phyloP scores from a whole-genome alignment of 2,888 invertebrate genomes.

The Gastracanthus pulcherrimus region DNA sequence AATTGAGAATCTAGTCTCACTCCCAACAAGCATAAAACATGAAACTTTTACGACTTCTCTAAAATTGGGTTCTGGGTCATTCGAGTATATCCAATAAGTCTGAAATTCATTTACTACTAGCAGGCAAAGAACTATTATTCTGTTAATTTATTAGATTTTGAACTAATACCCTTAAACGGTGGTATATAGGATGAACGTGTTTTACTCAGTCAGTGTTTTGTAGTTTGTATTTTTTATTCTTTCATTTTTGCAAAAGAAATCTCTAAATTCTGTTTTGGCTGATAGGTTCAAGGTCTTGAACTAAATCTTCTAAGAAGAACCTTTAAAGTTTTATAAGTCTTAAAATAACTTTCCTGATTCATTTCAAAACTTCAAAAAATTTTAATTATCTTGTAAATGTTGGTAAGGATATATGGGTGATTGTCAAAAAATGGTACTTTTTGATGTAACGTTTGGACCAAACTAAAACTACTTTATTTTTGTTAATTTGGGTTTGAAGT shows the following conservation, averaged over 20 bases:
- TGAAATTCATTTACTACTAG: slow-evolving; percentile 10
- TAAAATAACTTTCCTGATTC: no score
- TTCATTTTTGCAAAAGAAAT: no score
- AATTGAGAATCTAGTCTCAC: slow-evolving; percentile 32
- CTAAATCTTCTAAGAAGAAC: neutral
- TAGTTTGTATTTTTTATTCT: no score
- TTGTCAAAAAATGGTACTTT: no score
- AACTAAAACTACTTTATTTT: no score
- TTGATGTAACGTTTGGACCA: no score
- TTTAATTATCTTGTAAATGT: no score
- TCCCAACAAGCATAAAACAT: slow-evolving; percentile 41
- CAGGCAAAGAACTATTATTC: neutral
- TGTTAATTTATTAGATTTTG: slow-evolving; percentile 36
- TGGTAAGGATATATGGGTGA: no score
- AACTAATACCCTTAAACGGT: slow-evolving; percentile 22
- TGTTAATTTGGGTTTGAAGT: no score
- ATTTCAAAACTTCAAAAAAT: no score
- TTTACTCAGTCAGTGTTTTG: neutral
- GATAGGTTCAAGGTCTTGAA: neutral
- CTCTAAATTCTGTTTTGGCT: no score
- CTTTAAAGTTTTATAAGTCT: no score
- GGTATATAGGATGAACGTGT: neutral
- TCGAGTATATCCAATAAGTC: slow-evolving; percentile 32
- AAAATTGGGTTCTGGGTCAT: slow-evolving; percentile 42
- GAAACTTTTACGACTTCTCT: slow-evolving; percentile 38